Evolutionary conservation across 2,113 vertebrate species (phyloP).

Genomic region (Urocolius indicus): DNA sequence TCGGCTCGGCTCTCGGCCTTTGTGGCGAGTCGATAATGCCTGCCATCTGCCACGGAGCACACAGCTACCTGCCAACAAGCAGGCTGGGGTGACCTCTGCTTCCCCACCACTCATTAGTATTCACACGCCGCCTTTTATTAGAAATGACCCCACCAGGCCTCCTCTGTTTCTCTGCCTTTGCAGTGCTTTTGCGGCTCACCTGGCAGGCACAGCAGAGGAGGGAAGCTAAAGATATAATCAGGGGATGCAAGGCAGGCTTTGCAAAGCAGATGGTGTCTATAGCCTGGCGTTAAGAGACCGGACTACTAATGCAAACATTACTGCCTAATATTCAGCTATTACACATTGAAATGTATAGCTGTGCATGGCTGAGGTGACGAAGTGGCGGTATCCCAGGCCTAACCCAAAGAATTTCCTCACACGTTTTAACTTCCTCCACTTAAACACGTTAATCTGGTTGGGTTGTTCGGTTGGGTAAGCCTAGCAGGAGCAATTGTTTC

Average conservation of each 20-base stretch:
- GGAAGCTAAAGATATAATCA: conserved; percentile 81
- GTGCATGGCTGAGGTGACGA: conserved; percentile 15
- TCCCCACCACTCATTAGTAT: conserved; percentile 84
- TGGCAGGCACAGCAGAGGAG: conserved; percentile 80
- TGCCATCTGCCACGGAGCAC: conserved; percentile 88
- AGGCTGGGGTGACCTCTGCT: conserved; percentile 82
- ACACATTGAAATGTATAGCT: conserved; percentile 36
- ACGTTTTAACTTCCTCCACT: background rate
- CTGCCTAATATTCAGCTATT: conserved; percentile 67
- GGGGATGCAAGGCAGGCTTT: conserved; percentile 78
- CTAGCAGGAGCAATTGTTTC: background rate
- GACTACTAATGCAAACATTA: conserved; percentile 77
- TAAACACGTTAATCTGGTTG: background rate
- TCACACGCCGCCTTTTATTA: conserved; percentile 83
- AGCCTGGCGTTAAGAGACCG: conserved; percentile 74
- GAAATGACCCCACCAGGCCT: conserved; percentile 82
- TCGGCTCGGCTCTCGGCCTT: conserved; percentile 79
- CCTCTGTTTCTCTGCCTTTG: conserved; percentile 77
- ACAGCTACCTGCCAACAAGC: conserved; percentile 84
- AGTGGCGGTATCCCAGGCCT: background rate
- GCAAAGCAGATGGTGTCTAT: conserved; percentile 81
- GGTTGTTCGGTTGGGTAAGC: background rate
- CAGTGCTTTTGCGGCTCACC: conserved; percentile 81
- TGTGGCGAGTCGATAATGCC: conserved; percentile 85
- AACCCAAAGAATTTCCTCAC: background rate